Percentiles rank a stretch among this genome's conserved stretches.
These are phyloP conservation scores for Thelaira solivaga DNA, from an alignment of 2,888 invertebrate genomes.

Conservation along the genomic window DNA sequence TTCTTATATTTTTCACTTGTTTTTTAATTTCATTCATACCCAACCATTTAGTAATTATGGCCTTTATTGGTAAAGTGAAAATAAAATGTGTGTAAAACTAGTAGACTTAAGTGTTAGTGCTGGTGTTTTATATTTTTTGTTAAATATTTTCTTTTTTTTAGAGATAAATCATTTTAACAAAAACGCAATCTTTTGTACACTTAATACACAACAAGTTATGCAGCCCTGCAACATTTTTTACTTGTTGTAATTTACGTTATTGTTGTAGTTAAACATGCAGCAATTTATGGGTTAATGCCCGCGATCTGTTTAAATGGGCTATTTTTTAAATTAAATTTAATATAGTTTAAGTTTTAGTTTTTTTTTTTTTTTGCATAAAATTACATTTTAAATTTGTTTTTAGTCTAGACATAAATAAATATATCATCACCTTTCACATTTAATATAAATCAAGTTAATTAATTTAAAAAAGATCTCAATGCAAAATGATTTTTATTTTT, in stretches of 20 bases:
- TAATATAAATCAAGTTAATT: conserved; percentile 11
- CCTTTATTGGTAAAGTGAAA: conserved; percentile 27
- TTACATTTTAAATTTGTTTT: too few relatives aligned
- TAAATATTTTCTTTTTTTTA: conserved; percentile 5
- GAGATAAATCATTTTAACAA: conserved; percentile 44
- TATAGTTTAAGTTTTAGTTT: too few relatives aligned
- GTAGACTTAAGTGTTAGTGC: neutral
- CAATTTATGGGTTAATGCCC: conserved; percentile 27
- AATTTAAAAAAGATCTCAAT: neutral
- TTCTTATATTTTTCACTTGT: neutral
- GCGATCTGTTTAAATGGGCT: neutral
- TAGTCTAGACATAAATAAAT: conserved; percentile 24
- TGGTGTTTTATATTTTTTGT: neutral
- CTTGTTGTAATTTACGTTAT: neutral
- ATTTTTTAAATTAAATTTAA: neutral
- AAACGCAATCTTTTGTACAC: conserved; percentile 23
- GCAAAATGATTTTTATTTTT: too few relatives aligned
- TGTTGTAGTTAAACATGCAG: neutral
- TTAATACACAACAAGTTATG: neutral
- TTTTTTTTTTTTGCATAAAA: too few relatives aligned
- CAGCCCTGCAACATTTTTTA: neutral
- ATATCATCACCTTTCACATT: neutral
- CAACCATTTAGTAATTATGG: conserved; percentile 34
- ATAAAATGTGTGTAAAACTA: neutral
- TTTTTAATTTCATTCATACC: too few relatives aligned